Percentiles rank a stretch among this genome's conserved stretches.
phyloP scores from a whole-genome alignment of 2,888 invertebrate genomes.

The Piscicola geometra region DNA sequence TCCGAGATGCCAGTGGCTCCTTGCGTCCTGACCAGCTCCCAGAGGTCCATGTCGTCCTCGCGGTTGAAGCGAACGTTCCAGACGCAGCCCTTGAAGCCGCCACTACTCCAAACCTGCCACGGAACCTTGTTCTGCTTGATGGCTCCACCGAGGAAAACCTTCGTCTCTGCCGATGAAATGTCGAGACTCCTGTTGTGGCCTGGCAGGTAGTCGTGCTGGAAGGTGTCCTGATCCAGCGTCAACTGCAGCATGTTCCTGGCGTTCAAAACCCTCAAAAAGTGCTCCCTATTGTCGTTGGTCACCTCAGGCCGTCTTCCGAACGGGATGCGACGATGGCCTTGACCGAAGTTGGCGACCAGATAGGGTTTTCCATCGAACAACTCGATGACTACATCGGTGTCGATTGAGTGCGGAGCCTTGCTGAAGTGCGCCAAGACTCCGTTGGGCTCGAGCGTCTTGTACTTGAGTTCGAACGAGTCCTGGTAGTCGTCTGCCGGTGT shows the following conservation, averaged over 20 bases:
- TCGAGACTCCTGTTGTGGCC: conserved; percentile 30
- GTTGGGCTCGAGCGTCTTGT: conserved; percentile 48
- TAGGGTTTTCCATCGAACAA: conserved; percentile 49
- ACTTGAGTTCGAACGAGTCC: conserved; percentile 47
- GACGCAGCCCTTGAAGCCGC: conserved; percentile 51
- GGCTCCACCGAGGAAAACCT: conserved; percentile 47
- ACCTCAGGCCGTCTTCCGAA: conserved; percentile 37
- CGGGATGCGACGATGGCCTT: conserved; percentile 44
- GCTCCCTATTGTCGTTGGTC: conserved; percentile 49
- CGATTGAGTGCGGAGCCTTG: conserved; percentile 40
- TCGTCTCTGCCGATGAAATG: conserved; percentile 26
- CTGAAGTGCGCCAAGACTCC: conserved; percentile 49
- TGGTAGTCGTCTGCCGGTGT: conserved; percentile 31
- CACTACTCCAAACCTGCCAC: conserved; percentile 50
- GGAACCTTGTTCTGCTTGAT: conserved; percentile 44
- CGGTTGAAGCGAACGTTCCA: conserved; percentile 47
- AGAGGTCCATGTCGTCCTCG: conserved; percentile 44
- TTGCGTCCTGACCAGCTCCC: conserved; percentile 18
- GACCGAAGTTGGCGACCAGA: conserved; percentile 48
- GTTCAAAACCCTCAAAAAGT: conserved; percentile 45
- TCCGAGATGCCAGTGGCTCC: conserved; percentile 38
- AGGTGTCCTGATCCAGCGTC: conserved; percentile 45
- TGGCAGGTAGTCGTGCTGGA: conserved; percentile 39
- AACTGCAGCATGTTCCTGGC: conserved; percentile 41
- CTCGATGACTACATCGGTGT: conserved; percentile 47